These are phyloP conservation scores for Trilocha varians DNA, from an alignment of 2,888 invertebrate species.

Conservation along the genomic window DNA sequence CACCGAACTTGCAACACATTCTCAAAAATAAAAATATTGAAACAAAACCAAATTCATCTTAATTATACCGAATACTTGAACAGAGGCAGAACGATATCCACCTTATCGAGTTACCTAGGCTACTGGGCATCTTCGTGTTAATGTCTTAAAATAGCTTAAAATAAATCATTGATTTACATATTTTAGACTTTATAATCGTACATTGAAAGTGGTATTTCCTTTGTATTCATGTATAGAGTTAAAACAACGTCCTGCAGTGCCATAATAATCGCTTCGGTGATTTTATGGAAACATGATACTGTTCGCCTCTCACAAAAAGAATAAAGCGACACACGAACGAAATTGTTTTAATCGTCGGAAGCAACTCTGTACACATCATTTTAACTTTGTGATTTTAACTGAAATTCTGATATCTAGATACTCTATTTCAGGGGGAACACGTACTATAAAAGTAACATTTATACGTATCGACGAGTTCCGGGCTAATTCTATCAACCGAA, in stretches of 20 bases:
- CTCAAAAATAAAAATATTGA: constrained; percentile 43
- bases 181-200: constrained; percentile 14
- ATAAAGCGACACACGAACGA: constrained; percentile 58
- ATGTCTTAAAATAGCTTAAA: constrained; percentile 27
- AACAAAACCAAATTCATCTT: constrained; percentile 63
- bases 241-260: constrained; percentile 38
- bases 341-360: constrained; percentile 71
- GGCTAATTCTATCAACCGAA: no score
- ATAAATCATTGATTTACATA: constrained; percentile 7
- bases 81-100: constrained; percentile 67
- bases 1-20: constrained; percentile 15
- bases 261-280: constrained; percentile 70
- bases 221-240: constrained; percentile 20
- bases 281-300: constrained; percentile 71
- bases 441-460: no score
- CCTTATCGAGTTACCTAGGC: constrained; percentile 71
- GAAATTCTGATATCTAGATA: constrained; percentile 12
- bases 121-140: constrained; percentile 55
- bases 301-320: constrained; percentile 68
- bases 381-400: constrained; percentile 35
- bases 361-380: constrained; percentile 39
- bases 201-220: constrained; percentile 19
- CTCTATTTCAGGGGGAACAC: no score
- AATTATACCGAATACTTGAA: constrained; percentile 67
- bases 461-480: no score